These are phyloP conservation scores for Ailuropoda melanoleuca DNA, from an alignment of 2,113 vertebrate species.

Conservation along the genomic window DNA sequence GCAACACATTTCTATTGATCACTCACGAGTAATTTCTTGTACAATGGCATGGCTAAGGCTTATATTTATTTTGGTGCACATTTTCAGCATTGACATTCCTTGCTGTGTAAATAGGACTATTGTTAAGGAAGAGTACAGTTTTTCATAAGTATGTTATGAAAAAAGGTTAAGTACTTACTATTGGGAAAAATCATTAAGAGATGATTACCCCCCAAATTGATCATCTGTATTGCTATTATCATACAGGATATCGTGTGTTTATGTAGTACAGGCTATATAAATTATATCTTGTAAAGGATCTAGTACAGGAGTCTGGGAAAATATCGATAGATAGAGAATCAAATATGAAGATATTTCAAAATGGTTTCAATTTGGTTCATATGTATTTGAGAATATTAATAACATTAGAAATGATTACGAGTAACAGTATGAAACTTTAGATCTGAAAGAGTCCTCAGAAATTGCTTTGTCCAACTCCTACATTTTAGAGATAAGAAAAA, in stretches of 20 bases:
- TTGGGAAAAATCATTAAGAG: not conserved
- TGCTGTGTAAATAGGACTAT: conserved; percentile 63
- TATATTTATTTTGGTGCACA: conserved; percentile 64
- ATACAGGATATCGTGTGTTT: not conserved
- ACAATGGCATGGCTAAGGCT: conserved; percentile 37
- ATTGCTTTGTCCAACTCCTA: not conserved
- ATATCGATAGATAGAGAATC: not conserved
- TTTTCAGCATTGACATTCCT: conserved; percentile 32
- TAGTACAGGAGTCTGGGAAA: not conserved
- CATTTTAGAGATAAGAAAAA: not conserved
- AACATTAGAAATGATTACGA: not conserved
- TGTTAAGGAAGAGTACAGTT: conserved; percentile 48
- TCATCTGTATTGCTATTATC: not conserved
- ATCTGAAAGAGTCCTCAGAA: not conserved
- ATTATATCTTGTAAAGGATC: not conserved
- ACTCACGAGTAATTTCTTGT: conserved; percentile 67
- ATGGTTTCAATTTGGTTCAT: not conserved
- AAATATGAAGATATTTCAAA: conserved; percentile 28
- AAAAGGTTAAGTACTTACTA: not conserved
- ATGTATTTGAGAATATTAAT: not conserved
- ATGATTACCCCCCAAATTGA: conserved; percentile 17
- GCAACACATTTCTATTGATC: conserved; percentile 74
- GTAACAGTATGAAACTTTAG: not conserved
- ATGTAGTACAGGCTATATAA: not conserved
- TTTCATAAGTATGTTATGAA: not conserved